These are phyloP conservation scores for Pyrrhia umbra DNA, from an alignment of 2,888 invertebrate species.

Conservation along the genomic window DNA sequence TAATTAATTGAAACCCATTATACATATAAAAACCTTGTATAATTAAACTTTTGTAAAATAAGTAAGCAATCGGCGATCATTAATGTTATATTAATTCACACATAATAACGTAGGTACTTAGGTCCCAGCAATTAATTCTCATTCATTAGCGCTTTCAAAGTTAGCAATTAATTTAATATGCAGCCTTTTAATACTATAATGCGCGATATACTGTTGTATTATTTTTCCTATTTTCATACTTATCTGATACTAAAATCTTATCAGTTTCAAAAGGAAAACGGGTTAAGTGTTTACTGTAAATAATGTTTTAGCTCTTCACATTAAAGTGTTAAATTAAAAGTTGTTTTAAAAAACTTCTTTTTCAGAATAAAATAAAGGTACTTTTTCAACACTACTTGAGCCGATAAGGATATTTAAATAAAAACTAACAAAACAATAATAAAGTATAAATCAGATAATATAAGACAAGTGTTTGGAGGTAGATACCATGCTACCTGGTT, in stretches of 20 bases:
- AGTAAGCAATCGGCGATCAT: neutral
- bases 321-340: neutral
- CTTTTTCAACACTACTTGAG: slow-evolving; percentile 32
- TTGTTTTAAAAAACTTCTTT: neutral
- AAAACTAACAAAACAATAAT: slow-evolving; percentile 50
- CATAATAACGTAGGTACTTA: slow-evolving; percentile 13
- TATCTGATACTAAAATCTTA: slow-evolving; percentile 12
- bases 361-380: slow-evolving; percentile 10
- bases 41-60: slow-evolving; percentile 18
- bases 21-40: neutral
- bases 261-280: slow-evolving; percentile 11
- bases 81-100: slow-evolving; percentile 22
- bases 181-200: slow-evolving; percentile 17
- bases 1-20: slow-evolving; percentile 1
- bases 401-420: slow-evolving; percentile 23
- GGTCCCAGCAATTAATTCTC: slow-evolving; percentile 14
- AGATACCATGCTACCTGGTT: slow-evolving; percentile 85
- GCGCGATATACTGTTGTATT: neutral
- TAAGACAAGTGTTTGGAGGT: slow-evolving; percentile 85
- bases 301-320: neutral
- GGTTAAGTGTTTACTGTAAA: neutral
- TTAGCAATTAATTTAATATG: neutral
- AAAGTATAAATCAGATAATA: slow-evolving; percentile 87
- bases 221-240: slow-evolving; percentile 3
- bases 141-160: slow-evolving; percentile 17